Conservation (phyloP, 2,113 vertebrate genomes). For the Salvelinus sp. region DNA sequence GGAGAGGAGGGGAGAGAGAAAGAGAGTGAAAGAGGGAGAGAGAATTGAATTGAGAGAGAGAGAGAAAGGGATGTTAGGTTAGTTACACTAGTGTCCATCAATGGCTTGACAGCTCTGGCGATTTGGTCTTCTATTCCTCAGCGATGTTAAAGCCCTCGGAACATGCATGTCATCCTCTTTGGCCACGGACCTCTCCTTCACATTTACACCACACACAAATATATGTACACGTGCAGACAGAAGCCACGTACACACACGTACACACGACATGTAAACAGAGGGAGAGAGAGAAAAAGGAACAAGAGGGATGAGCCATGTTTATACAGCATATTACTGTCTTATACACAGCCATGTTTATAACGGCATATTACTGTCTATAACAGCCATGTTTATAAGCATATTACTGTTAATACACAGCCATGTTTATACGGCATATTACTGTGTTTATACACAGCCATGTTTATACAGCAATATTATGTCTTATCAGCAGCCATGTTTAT, state of each 20-base stretch:
- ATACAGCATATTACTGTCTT: no score
- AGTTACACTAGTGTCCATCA: constrained; percentile 77
- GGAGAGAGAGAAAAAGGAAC: background rate
- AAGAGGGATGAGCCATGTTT: no score
- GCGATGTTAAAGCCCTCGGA: constrained; percentile 72
- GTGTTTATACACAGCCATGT: no score
- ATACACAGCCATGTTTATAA: no score
- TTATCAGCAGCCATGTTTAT: no score
- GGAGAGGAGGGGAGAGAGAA: constrained; percentile 3
- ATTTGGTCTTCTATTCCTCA: constrained; percentile 69
- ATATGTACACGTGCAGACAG: background rate
- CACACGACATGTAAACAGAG: background rate
- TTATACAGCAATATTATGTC: no score
- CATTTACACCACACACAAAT: constrained; percentile 24
- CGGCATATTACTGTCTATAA: no score
- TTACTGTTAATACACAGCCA: no score
- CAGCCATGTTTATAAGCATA: no score
- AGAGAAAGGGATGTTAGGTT: background rate
- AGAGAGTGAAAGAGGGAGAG: background rate
- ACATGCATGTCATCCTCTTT: constrained; percentile 77
- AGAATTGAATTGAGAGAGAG: background rate
- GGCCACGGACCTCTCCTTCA: constrained; percentile 69
- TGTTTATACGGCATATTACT: no score
- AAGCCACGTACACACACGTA: background rate
- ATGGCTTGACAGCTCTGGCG: constrained; percentile 65